phyloP scores from a whole-genome alignment of 37 sponge, comb jelly and placozoan species.

The Corticium candelabrum region DNA sequence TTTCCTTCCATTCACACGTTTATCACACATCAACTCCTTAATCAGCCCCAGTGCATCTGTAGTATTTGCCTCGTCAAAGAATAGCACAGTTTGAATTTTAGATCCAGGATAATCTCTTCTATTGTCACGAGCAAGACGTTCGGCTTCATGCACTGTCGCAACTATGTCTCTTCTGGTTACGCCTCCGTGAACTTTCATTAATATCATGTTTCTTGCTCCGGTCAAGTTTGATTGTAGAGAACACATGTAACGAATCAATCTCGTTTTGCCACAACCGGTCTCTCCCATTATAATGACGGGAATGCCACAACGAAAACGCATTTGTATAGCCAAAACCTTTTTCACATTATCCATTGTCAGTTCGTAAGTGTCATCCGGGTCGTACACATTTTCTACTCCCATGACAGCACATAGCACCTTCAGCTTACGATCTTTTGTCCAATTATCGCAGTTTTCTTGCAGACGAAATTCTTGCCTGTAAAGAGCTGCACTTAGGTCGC shows the following conservation, averaged over 20 bases:
- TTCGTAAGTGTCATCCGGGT: constrained; percentile 47
- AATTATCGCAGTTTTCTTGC: constrained; percentile 36
- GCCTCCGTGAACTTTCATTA: constrained; percentile 83
- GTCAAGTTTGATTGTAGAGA: constrained; percentile 33
- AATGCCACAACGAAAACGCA: constrained; percentile 58
- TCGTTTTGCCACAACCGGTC: constrained; percentile 96
- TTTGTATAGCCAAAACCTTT: constrained; percentile 35
- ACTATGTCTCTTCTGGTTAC: constrained; percentile 46
- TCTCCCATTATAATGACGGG: constrained; percentile 98
- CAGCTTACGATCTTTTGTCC: constrained; percentile 24
- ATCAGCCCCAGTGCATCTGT: constrained; percentile 89
- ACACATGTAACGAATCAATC: constrained; percentile 90
- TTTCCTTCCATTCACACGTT: constrained; percentile 57
- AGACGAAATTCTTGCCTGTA: constrained; percentile 29
- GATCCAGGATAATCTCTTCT: not conserved
- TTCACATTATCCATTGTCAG: constrained; percentile 65
- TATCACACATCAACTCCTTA: constrained; percentile 98
- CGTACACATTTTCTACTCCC: not conserved
- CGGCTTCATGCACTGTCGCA: constrained; percentile 32
- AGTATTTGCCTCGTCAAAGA: constrained; percentile 99
- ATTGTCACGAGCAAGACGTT: constrained; percentile 43
- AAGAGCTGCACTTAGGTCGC: constrained; percentile 1
- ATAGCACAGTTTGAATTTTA: constrained; percentile 65
- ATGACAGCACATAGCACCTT: constrained; percentile 35
- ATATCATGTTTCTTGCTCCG: constrained; percentile 47